These are phyloP conservation scores for Eciton burchellii DNA, from an alignment of 1,140 invertebrate species.

Conservation along the genomic window DNA sequence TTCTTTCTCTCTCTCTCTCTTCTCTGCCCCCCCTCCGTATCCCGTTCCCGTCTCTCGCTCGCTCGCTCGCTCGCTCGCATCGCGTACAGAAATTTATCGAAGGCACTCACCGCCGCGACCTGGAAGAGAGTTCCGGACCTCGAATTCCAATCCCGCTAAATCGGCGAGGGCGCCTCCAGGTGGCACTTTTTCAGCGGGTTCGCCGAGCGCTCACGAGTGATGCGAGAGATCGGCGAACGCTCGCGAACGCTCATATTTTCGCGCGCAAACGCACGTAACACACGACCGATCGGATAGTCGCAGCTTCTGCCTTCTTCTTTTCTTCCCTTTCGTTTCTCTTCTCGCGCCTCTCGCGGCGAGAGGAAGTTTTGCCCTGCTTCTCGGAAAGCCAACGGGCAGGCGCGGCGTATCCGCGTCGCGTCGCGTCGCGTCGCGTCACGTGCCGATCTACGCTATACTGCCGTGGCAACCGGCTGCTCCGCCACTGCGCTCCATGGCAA, in stretches of 20 bases:
- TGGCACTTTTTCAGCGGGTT: constrained; percentile 50
- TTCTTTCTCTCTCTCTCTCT: not conserved
- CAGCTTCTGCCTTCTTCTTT: not conserved
- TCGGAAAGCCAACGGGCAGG: constrained; percentile 2
- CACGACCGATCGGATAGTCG: not conserved
- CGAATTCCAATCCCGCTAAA: constrained; percentile 49
- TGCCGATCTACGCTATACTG: constrained; percentile 66
- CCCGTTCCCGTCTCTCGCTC: too few relatives aligned
- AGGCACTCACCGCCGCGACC: constrained; percentile 41
- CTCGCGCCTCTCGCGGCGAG: too few relatives aligned
- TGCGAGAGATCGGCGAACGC: constrained; percentile 42
- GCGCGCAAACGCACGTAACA: constrained; percentile 12
- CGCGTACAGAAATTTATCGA: constrained; percentile 22
- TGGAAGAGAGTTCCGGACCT: constrained; percentile 33
- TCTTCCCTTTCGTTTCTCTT: not conserved
- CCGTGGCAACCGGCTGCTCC: constrained; percentile 79
- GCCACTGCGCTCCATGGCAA: constrained; percentile 72
- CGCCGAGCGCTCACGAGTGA: constrained; percentile 22
- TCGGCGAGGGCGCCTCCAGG: constrained; percentile 36
- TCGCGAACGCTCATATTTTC: constrained; percentile 54
- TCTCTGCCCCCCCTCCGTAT: too few relatives aligned
- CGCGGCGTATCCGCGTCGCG: constrained; percentile 42
- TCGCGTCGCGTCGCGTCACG: constrained; percentile 51
- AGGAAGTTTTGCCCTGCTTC: too few relatives aligned
- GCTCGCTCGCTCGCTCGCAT: not conserved